Evolutionary conservation across 2,888 invertebrate genomes (phyloP), one percentile per base, ranked within the genome.

Genomic region (Lasioglossum leucozonium): DNA sequence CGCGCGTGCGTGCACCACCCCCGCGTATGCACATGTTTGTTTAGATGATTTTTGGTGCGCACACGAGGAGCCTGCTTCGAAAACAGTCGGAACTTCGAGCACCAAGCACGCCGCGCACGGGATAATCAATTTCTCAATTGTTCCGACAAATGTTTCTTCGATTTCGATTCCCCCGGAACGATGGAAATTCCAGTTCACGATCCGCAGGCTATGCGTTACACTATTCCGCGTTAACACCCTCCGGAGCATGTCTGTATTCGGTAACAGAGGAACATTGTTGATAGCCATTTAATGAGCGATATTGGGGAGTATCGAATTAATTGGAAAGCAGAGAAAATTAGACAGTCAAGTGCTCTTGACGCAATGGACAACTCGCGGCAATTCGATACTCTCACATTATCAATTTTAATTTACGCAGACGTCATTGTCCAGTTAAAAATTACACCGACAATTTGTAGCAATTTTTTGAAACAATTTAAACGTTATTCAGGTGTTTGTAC

Each of bases 1-100:
- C 77, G 84, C 87, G 86, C 88, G 86, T 87, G 83, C 87, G 82
- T 88, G 69, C 42, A 67, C 37, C 22, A 69, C 67, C 22, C 37
- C 67, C 67, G 10, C 30, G 65, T 34, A 30, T 30, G 40, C 40
- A n/a, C 34, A n/a, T 69, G 37, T 37, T 69, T 37, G 67, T 69
- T 69, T 69, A n/a, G 67, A 69, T 37, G 67, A 37, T 69, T 69
- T 69, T 69, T 69, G 40, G 67, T 69, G 34, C 65, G 3, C 34
- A 8, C 65, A 8, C 65, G 65, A 34, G 34, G 34, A 34, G 65
- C 6, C 8, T 11, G 67, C 37, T 37, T 34, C 34, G 67, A 67
- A 67, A 67, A 37, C 67, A 34, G 67, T n/a, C 10, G n/a, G 22
- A 11, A 11, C 22, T 11, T 22, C 13, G 37, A n/a, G 22, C 22